Conservation (phyloP, 1,140 invertebrate genomes). For the Drosophila rhopaloa region DNA sequence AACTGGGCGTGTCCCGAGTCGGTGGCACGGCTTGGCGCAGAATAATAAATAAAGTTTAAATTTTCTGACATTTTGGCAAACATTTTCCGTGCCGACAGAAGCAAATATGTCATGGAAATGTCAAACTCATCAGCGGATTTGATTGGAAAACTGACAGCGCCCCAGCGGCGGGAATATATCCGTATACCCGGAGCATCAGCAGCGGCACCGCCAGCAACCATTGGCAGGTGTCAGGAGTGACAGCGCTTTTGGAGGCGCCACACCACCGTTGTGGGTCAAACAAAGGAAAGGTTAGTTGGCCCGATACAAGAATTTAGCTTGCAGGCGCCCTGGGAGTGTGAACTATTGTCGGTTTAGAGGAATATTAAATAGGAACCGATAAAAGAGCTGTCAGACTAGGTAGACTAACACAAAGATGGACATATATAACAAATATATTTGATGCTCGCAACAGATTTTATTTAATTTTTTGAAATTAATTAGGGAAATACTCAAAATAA, state of each 20-base stretch:
- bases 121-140: constrained; percentile 77
- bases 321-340: neutral
- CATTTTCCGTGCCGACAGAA: constrained; percentile 77
- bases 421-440: too few relatives aligned
- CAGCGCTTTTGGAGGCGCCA: constrained; percentile 28
- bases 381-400: neutral
- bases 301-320: neutral
- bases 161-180: constrained; percentile 19
- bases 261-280: constrained; percentile 20
- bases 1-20: constrained; percentile 37
- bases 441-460: too few relatives aligned
- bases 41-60: constrained; percentile 81
- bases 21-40: constrained; percentile 76
- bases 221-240: constrained; percentile 45
- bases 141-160: constrained; percentile 77
- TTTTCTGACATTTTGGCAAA: constrained; percentile 82
- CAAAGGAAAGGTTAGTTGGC: constrained; percentile 12
- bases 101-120: constrained; percentile 81
- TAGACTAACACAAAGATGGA: too few relatives aligned
- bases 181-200: constrained; percentile 16
- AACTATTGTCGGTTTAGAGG: neutral
- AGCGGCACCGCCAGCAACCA: constrained; percentile 33
- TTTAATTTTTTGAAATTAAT: too few relatives aligned
- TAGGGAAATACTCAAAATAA: too few relatives aligned
- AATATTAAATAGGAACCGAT: constrained; percentile 1